Conservation (phyloP, 2,797 vertebrate species). For the Aselliscus stoliczkanus region DNA sequence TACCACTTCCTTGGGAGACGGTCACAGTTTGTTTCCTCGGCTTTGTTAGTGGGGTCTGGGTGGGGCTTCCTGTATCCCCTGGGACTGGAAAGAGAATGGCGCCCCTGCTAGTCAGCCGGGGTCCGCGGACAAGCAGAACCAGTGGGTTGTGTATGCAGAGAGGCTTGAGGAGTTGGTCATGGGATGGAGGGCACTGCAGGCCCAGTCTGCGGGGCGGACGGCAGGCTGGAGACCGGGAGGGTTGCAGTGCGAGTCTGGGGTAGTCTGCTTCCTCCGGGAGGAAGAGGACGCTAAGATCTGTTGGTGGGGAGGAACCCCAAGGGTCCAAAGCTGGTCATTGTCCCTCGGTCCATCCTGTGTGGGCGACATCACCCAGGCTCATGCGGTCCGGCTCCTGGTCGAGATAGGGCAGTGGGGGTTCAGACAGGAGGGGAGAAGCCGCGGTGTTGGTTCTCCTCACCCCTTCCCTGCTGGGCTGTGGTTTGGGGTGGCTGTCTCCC, state of each 20-base stretch:
- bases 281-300: not conserved
- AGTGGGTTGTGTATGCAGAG: fast-evolving
- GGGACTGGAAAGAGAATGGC: not conserved
- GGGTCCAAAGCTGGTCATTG: too few species aligned
- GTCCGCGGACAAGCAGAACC: not conserved
- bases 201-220: not conserved
- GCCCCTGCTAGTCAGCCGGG: not conserved
- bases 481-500: not conserved
- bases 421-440: not conserved
- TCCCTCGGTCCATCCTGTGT: too few species aligned
- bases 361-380: too few species aligned
- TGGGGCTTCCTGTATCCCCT: too few species aligned
- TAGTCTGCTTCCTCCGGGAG: not conserved
- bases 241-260: not conserved
- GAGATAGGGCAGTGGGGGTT: too few species aligned
- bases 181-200: not conserved
- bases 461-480: not conserved
- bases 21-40: not conserved
- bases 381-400: not conserved
- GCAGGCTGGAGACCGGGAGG: not conserved
- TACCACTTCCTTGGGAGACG: not conserved
- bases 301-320: not conserved
- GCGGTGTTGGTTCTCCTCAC: not conserved
- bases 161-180: not conserved
- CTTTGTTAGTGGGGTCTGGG: too few species aligned